Percentiles rank a stretch among this genome's conserved stretches.
These are phyloP conservation scores for Pteropus rufus DNA, from an alignment of 2,797 vertebrate species.

Conservation along the genomic window DNA sequence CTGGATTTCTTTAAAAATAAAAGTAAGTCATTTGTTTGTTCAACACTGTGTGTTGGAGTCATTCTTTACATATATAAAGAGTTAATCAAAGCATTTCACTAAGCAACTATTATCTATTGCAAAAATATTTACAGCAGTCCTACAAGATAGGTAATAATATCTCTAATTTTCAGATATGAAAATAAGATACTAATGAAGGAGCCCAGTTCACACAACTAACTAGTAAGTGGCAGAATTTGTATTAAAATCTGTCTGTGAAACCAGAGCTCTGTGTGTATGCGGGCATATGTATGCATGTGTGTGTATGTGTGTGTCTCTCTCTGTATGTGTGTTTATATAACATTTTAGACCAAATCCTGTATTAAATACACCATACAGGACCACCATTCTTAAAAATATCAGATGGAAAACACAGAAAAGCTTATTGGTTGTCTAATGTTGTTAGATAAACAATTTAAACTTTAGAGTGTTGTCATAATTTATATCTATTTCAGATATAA, in stretches of 20 bases:
- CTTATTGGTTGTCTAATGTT: background rate
- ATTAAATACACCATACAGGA: background rate
- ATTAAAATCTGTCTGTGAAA: background rate
- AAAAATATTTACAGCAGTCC: background rate
- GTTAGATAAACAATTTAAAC: background rate
- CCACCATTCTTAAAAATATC: background rate
- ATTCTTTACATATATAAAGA: background rate
- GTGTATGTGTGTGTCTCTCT: rapidly evolving
- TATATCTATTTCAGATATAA: background rate
- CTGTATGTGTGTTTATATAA: background rate
- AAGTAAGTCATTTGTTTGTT: background rate
- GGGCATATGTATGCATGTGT: rapidly evolving
- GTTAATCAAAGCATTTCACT: background rate
- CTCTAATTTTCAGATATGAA: background rate
- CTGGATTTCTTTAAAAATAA: background rate
- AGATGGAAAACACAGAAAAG: background rate
- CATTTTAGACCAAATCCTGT: background rate
- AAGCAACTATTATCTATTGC: background rate
- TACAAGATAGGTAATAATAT: background rate
- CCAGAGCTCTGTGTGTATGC: background rate
- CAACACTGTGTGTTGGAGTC: background rate
- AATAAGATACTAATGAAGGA: background rate
- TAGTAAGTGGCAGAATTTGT: background rate
- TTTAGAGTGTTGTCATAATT: background rate
- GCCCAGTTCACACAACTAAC: background rate